Conservation (phyloP, 2,888 invertebrate species). For the Chrysopilus asiliformis region DNA sequence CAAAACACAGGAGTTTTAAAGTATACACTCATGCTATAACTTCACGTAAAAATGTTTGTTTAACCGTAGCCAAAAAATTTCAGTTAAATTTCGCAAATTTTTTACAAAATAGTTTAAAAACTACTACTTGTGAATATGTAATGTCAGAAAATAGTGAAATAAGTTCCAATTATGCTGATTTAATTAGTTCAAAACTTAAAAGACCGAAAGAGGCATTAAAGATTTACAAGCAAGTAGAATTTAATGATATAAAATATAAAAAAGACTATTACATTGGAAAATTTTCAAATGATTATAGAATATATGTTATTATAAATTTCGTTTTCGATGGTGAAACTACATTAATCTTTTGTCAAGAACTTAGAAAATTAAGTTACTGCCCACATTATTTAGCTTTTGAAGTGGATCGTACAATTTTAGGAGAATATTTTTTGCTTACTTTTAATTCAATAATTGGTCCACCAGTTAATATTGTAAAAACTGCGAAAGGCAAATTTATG, state of each 20-base stretch:
- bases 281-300: conserved; percentile 8
- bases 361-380: background rate
- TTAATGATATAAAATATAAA: conserved; percentile 9
- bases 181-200: conserved; percentile 10
- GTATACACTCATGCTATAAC: conserved; percentile 17
- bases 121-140: background rate
- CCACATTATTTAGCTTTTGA: conserved; percentile 2
- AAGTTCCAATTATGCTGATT: conserved; percentile 8
- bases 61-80: conserved; percentile 16
- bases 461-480: conserved; percentile 1
- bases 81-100: conserved; percentile 16
- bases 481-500: conserved; percentile 4
- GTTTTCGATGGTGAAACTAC: conserved; percentile 5
- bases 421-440: background rate
- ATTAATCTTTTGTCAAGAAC: conserved; percentile 4
- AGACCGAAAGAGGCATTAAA: conserved; percentile 6
- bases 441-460: conserved; percentile 3
- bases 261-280: conserved; percentile 8
- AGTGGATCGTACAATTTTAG: conserved; percentile 1
- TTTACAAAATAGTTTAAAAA: conserved; percentile 1
- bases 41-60: conserved; percentile 18
- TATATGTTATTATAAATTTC: conserved; percentile 11
- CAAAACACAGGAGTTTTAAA: conserved; percentile 17
- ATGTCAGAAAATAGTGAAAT: conserved; percentile 5
- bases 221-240: conserved; percentile 6